Evolutionary conservation across 2,113 vertebrate species (phyloP).

Genomic region (Tragelaphus imberbis): DNA sequence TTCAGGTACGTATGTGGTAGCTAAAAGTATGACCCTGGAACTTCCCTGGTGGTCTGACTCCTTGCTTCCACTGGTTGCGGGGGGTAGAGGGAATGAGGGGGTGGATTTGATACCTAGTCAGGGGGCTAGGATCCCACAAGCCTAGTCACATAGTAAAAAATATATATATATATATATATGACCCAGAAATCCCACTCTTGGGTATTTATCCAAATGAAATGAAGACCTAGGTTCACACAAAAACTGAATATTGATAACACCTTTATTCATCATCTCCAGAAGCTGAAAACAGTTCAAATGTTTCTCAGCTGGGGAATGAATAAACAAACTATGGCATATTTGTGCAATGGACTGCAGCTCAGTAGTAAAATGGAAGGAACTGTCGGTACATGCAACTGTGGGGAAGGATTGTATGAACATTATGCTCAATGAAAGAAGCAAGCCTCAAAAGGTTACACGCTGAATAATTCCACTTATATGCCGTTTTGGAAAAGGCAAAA

Average conservation of each 20-base stretch:
- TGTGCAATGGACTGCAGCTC: background rate
- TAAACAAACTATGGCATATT: background rate
- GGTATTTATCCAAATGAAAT: background rate
- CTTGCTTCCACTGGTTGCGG: background rate
- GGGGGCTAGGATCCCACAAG: background rate
- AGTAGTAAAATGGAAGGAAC: background rate
- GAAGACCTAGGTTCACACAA: background rate
- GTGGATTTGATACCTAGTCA: background rate
- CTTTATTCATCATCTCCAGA: background rate
- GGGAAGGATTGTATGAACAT: background rate
- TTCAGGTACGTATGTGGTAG: background rate
- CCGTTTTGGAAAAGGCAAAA: background rate
- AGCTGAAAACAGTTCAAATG: background rate
- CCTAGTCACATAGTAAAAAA: background rate
- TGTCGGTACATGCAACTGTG: fast-evolving
- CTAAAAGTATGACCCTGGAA: background rate
- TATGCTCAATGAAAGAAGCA: background rate
- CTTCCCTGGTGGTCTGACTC: background rate
- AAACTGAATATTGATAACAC: background rate
- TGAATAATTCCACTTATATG: background rate
- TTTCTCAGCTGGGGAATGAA: background rate
- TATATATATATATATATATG: too few species aligned
- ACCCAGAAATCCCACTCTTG: background rate
- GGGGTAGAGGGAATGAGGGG: background rate
- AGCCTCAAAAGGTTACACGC: background rate